Percentiles rank a stretch among this genome's conserved stretches.
phyloP scores from a whole-genome alignment of 2,888 invertebrate species.

The Pemphredon lugubris region DNA sequence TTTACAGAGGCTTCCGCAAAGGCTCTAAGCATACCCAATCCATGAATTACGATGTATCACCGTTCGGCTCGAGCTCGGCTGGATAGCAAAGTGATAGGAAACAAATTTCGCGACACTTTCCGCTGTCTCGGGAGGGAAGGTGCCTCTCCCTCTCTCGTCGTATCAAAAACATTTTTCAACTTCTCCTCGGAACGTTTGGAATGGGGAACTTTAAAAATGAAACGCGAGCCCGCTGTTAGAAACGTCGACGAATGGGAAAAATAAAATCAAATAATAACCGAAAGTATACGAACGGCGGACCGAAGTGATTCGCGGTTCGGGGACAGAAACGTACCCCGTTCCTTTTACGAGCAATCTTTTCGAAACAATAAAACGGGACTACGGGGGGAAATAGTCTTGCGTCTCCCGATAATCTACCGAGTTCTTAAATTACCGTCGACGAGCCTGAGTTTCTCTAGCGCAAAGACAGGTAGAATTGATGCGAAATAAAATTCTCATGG shows the following conservation, averaged over 20 bases:
- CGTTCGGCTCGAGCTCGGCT: not conserved
- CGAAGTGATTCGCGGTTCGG: slow-evolving; percentile 19
- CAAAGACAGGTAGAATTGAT: not conserved
- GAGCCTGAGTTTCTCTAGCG: slow-evolving; percentile 2
- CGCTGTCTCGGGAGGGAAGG: not conserved
- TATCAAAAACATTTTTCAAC: not conserved
- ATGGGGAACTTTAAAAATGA: no score
- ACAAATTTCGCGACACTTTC: not conserved
- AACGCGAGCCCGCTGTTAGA: no score
- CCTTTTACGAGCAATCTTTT: slow-evolving; percentile 45
- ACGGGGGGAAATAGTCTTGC: slow-evolving; percentile 38
- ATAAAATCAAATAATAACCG: slow-evolving; percentile 8
- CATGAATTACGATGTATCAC: not conserved
- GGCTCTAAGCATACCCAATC: not conserved
- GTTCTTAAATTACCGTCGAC: slow-evolving; percentile 4
- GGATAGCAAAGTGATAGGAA: not conserved
- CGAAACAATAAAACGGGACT: slow-evolving; percentile 43
- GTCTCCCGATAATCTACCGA: slow-evolving; percentile 36
- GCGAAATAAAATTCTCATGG: slow-evolving; percentile 45
- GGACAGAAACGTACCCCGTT: slow-evolving; percentile 13
- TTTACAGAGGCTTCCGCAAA: slow-evolving; percentile 6
- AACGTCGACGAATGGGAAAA: not conserved
- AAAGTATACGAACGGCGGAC: slow-evolving; percentile 1
- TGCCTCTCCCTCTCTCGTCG: no score
- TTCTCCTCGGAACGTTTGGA: not conserved